These are phyloP conservation scores for Acropora yongei DNA, from an alignment of 64 coral and sea anemone genomes.

Conservation along the genomic window DNA sequence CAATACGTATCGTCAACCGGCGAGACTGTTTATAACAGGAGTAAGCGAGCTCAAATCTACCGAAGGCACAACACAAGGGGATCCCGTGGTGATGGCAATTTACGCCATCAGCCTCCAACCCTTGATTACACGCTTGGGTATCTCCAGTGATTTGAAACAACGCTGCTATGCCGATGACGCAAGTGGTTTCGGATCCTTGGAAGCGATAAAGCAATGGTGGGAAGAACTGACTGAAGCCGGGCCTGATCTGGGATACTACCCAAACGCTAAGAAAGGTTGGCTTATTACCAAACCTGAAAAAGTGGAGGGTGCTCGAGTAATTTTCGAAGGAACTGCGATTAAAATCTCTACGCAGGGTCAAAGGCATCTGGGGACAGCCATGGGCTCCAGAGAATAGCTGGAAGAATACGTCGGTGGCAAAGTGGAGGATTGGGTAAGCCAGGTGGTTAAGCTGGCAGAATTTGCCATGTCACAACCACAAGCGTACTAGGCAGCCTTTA, in stretches of 20 bases:
- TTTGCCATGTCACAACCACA: constrained; percentile 2
- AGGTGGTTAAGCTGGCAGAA: background rate
- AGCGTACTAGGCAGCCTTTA: constrained; percentile 19
- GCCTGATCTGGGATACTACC: too few relatives aligned
- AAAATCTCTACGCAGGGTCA: constrained; percentile 12
- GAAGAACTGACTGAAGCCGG: too few relatives aligned
- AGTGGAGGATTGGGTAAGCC: constrained; percentile 3
- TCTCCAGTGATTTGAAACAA: too few relatives aligned
- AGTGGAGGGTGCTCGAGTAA: too few relatives aligned
- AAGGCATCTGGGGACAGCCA: background rate
- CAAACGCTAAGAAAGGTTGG: too few relatives aligned
- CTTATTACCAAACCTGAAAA: too few relatives aligned
- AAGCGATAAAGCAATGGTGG: too few relatives aligned
- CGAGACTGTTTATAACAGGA: background rate
- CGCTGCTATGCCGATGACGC: too few relatives aligned
- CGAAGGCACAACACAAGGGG: background rate
- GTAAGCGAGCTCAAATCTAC: background rate
- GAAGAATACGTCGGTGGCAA: constrained; percentile 2
- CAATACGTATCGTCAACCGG: background rate
- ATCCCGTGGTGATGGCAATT: background rate
- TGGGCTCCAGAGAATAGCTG: constrained; percentile 4
- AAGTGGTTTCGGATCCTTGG: too few relatives aligned
- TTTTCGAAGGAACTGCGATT: too few relatives aligned
- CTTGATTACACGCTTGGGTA: too few relatives aligned
- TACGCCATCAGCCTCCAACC: constrained; percentile 14